These are phyloP conservation scores for Rattus rattus DNA, from an alignment of 2,113 vertebrate genomes.

Conservation along the genomic window DNA sequence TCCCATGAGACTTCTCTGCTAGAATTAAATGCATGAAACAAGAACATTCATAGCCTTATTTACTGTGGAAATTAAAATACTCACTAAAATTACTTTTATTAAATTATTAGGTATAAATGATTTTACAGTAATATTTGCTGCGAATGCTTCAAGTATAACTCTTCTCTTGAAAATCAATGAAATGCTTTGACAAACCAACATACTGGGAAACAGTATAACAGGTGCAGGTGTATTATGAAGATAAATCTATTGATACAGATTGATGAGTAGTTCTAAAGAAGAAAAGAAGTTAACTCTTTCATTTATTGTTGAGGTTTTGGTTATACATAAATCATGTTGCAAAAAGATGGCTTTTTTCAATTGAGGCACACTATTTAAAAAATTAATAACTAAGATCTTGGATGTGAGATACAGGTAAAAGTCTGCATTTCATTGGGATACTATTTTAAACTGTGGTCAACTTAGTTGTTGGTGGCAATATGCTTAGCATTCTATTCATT, in stretches of 20 bases:
- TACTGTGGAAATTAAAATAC: background rate
- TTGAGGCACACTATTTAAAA: background rate
- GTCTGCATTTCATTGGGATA: background rate
- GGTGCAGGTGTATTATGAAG: background rate
- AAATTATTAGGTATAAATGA: background rate
- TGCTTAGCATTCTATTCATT: background rate
- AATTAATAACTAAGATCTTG: background rate
- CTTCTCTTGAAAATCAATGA: background rate
- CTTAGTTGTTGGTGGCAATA: too few species aligned
- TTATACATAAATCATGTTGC: background rate
- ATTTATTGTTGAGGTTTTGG: conserved; percentile 25
- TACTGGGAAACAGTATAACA: background rate
- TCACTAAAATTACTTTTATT: background rate
- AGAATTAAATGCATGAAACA: background rate
- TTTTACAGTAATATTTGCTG: background rate
- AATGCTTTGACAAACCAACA: background rate
- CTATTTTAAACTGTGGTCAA: background rate
- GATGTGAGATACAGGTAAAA: background rate
- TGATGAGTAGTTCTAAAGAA: background rate
- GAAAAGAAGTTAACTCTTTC: background rate
- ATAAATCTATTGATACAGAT: background rate
- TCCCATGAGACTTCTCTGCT: background rate
- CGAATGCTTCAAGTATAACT: background rate
- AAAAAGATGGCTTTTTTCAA: background rate
- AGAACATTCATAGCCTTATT: background rate